Conservation (phyloP, 1,140 invertebrate species). For the Heterodera schachtii region DNA sequence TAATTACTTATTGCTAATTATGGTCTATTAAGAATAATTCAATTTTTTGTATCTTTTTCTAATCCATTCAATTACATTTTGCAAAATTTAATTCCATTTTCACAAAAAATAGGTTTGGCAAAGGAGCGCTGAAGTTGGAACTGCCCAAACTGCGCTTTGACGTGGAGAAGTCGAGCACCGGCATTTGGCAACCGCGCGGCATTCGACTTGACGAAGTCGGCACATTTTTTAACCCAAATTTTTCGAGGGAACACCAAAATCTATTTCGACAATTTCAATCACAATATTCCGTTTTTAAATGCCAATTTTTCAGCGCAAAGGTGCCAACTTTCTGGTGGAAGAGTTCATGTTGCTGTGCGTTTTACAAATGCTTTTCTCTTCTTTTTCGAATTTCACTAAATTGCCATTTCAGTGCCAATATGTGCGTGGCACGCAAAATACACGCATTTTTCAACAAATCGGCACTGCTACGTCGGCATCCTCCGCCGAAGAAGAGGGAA, state of each 20-base stretch:
- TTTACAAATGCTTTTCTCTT: background rate
- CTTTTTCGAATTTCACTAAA: no score
- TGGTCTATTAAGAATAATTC: no score
- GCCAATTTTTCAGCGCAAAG: slow-evolving; percentile 72
- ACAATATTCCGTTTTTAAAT: background rate
- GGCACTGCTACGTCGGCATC: slow-evolving; percentile 84
- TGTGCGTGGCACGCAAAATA: slow-evolving; percentile 83
- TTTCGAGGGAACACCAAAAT: background rate
- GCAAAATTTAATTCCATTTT: no score
- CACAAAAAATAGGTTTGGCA: slow-evolving; percentile 12
- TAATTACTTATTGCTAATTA: no score
- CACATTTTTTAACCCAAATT: background rate
- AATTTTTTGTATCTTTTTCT: no score
- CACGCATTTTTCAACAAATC: slow-evolving; percentile 83
- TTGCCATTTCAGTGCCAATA: slow-evolving; percentile 75
- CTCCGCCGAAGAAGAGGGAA: slow-evolving; percentile 79
- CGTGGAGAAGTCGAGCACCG: slow-evolving; percentile 61
- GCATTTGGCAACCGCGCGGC: slow-evolving; percentile 40
- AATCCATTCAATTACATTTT: no score
- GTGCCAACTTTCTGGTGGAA: slow-evolving; percentile 87
- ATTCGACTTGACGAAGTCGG: slow-evolving; percentile 49
- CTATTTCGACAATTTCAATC: background rate
- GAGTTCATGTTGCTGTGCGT: slow-evolving; percentile 87
- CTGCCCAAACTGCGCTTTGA: slow-evolving; percentile 58
- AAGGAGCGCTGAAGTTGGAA: slow-evolving; percentile 60